Base-by-base conservation (phyloP, 2,888 invertebrate genomes). In the Ommatoiulus sabulosus region DNA sequence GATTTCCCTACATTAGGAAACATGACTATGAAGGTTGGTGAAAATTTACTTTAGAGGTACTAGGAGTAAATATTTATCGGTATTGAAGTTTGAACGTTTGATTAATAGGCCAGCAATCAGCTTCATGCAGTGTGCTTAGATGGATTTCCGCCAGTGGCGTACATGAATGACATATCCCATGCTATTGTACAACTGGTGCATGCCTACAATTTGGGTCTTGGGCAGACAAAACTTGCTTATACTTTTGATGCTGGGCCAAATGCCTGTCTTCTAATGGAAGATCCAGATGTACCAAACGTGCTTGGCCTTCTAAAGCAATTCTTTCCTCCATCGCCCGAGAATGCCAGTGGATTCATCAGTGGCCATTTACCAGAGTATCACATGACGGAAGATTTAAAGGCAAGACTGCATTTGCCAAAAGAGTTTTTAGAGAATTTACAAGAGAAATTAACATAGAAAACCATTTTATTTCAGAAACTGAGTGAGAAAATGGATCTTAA, bases 211-310 rank as follows among this genome's bases (percentile, higher is more conserved):
- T 93, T 94, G 84, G 92, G 94, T 44, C 94, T 93, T 91, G 95
- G 95, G n/a, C 92, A 35, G 86, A 57, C 72, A 86, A 91, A 95
- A 95, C 94, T 97, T 8, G 98, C 98, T 0, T 99, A 99, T 92
- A 99, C 99, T 20, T 99, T 97, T 94, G 99, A 99, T 94, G 99
- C 99, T 88, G 99, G 99, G 6, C 97, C 99, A 87, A 99, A 99
- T 94, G 97, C 97, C 5, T 98, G 97, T 92, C 93, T 99, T 0
- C 98, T 94, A 4, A 5, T 85, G 43, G 85, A 85, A 44, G 46
- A 46, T 46, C 17, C 12, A 17, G 85, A 96, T 92, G 95, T 98
- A 0, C 93, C 95, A 0, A 94, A 94, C 91, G 93, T 97, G 15
- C 89, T 96, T 44, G 93, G 95, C 46, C 92, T 97, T 17, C 92